phyloP scores from a whole-genome alignment of 2,888 invertebrate species.

The Phalera bucephala region DNA sequence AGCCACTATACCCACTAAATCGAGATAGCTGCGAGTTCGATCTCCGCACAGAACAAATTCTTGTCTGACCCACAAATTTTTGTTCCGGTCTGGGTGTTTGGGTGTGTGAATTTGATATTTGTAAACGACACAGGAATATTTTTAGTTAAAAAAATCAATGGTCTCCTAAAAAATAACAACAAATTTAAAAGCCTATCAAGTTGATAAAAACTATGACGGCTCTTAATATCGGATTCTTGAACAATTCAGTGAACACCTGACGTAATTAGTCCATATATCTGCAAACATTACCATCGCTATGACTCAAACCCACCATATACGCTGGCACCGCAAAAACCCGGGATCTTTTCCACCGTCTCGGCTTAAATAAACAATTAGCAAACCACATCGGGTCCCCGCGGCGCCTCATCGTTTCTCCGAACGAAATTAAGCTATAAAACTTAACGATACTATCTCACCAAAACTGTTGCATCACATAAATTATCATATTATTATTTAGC shows the following conservation, averaged over 20 bases:
- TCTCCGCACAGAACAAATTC: no score
- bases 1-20: no score
- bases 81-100: no score
- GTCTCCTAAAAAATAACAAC: no score
- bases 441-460: constrained; percentile 56
- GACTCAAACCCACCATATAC: constrained; percentile 37
- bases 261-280: constrained; percentile 31
- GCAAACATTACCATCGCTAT: constrained; percentile 16
- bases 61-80: no score
- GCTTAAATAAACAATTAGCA: constrained; percentile 46
- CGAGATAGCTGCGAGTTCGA: no score
- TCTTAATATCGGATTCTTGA: constrained; percentile 34
- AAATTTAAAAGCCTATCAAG: no score
- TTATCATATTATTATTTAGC: constrained; percentile 43
- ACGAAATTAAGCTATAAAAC: constrained; percentile 68
- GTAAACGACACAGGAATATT: no score
- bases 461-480: constrained; percentile 43
- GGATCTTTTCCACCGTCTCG: constrained; percentile 34
- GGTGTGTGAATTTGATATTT: no score
- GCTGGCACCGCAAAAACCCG: constrained; percentile 33
- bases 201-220: constrained; percentile 27
- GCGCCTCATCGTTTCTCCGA: constrained; percentile 33
- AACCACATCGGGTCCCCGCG: constrained; percentile 10
- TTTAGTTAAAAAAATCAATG: no score
- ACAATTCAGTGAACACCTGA: constrained; percentile 36